Evolutionary conservation across 2,888 invertebrate genomes (phyloP).

Genomic region (Myopa testacea): DNA sequence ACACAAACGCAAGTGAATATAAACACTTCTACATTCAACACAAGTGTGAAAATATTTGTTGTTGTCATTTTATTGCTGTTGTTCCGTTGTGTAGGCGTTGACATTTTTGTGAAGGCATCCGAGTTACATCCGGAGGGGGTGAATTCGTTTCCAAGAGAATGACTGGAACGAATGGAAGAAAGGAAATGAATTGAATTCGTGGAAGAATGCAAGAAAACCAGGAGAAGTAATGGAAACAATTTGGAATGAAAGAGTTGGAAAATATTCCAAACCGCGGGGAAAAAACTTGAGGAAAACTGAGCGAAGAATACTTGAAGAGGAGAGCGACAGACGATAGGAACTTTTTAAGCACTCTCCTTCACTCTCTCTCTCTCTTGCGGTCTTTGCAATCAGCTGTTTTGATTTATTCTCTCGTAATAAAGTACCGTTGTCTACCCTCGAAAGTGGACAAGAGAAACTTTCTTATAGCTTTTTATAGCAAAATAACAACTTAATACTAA

Average conservation of each 20-base stretch:
- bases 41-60: neutral
- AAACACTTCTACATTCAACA: neutral
- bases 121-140: neutral
- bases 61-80: neutral
- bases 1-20: conserved; percentile 1
- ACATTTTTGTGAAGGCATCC: conserved; percentile 31
- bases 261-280: too few species aligned
- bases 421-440: neutral
- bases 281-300: too few species aligned
- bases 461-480: too few species aligned
- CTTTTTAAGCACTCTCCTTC: too few species aligned
- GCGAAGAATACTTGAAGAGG: neutral
- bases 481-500: too few species aligned
- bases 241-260: neutral
- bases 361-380: too few species aligned
- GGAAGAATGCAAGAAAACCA: neutral
- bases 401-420: too few species aligned
- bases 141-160: conserved; percentile 8
- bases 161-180: neutral
- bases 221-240: neutral
- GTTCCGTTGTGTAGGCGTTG: conserved; percentile 39
- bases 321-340: neutral
- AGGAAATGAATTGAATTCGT: neutral
- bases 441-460: neutral
- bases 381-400: neutral